Evolutionary conservation across 1,140 invertebrate species (phyloP).

Genomic region (Neocloeon triangulifer): DNA sequence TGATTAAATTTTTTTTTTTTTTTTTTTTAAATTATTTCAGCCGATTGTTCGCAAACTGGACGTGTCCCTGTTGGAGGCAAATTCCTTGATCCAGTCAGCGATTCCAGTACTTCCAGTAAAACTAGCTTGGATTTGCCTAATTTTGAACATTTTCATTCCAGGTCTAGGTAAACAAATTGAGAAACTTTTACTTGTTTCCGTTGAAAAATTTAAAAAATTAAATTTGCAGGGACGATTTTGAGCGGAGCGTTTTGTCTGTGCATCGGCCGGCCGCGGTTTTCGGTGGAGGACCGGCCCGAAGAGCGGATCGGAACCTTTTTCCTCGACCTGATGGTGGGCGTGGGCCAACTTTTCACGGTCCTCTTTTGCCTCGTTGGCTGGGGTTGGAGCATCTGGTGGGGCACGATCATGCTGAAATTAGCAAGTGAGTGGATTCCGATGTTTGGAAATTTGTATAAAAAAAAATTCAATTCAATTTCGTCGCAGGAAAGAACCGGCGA

Average conservation of each 20-base stretch:
- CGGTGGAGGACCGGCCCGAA: conserved; percentile 39
- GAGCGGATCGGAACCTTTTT: conserved; percentile 51
- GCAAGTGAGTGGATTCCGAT: no score
- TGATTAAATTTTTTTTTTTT: no score
- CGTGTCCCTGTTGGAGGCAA: conserved; percentile 47
- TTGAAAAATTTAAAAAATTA: conserved; percentile 5
- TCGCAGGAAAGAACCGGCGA: no score
- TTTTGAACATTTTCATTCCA: conserved; percentile 66
- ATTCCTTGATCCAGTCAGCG: conserved; percentile 62
- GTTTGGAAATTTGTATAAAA: no score
- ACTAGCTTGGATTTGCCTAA: conserved; percentile 62
- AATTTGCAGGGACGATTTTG: conserved; percentile 50
- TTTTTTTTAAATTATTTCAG: no score
- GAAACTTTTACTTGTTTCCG: not conserved
- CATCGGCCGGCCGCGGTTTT: conserved; percentile 68
- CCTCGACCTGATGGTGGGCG: conserved; percentile 64
- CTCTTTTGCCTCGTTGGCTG: conserved; percentile 86
- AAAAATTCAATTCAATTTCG: conserved; percentile 2
- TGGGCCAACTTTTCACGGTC: conserved; percentile 76
- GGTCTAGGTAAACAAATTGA: conserved; percentile 67
- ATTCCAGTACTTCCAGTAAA: conserved; percentile 69
- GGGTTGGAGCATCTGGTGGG: conserved; percentile 96
- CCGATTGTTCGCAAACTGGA: no score
- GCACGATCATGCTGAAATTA: conserved; percentile 62
- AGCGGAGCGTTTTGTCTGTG: conserved; percentile 74